Evolutionary conservation across 2,888 invertebrate species (phyloP), one percentile per base, ranked within the genome.

Genomic region (Perdita meconis): DNA sequence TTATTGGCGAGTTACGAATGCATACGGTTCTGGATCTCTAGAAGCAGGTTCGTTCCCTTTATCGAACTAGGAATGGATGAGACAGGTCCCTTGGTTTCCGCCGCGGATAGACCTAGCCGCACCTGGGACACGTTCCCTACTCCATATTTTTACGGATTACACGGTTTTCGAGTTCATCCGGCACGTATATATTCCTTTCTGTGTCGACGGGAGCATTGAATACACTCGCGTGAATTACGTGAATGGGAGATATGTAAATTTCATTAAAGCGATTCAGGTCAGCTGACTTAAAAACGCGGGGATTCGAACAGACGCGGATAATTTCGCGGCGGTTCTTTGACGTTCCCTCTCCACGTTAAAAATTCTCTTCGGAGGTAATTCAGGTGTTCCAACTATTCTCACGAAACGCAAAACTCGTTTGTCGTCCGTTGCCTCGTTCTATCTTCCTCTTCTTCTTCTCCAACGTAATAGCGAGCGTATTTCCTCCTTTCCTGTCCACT

Each of bases 191-290:
- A 24, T 51, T 44, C 38, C 50, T 56, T 65, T 50, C 55, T 50
- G 51, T 51, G 51, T 34, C 50, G 67, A 2, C 36, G 40, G 24
- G 50, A 13, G 13, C 61, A 38, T 34, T 63, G 61, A 74, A 74
- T 56, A 42, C 72, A 56, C 71, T 34, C 50, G 50, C 72, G 55
- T 47, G 59, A 73, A 74, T 74, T 42, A 59, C 53, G 73, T 42
- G 66, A 56, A 44, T 65, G 34, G 50, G 13, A 57, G 66, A n/a
- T n/a, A n/a, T n/a, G 75, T 30, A 34, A 66, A 59, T 77, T 77
- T 77, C 77, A 77, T 77, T 75, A 75, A 68, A 77, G 75, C 59
- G 51, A 68, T 77, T 67, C 77, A 53, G 77, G 68, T 77, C 77
- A 77, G 67, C 44, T 68, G 63, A 75, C 42, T 59, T 57, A 57